These are phyloP conservation scores for Scalopus aquaticus DNA, from an alignment of 2,113 vertebrate species.

Conservation along the genomic window DNA sequence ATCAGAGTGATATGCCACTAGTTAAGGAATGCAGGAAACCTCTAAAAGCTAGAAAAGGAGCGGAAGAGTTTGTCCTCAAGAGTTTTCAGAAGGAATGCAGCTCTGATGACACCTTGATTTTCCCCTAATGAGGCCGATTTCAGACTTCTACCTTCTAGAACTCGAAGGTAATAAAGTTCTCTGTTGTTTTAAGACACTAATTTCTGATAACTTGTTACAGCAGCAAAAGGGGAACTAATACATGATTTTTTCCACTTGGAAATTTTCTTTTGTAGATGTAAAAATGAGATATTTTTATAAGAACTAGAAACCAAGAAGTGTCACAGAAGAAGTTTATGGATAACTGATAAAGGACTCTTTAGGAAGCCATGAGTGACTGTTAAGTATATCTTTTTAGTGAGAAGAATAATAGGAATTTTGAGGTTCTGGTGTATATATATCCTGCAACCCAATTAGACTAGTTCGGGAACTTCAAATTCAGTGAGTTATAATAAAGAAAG, in stretches of 20 bases:
- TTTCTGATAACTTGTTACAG: background rate
- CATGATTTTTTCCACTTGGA: background rate
- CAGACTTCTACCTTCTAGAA: background rate
- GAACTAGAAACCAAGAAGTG: background rate
- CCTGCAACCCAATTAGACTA: background rate
- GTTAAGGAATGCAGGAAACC: background rate
- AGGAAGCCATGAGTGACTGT: background rate
- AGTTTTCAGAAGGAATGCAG: background rate
- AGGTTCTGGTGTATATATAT: background rate
- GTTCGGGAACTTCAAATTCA: background rate
- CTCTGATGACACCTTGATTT: background rate
- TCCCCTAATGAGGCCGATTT: fast-evolving
- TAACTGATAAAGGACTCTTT: background rate
- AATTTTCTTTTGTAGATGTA: background rate
- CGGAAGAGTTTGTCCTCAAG: background rate
- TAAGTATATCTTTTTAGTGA: background rate
- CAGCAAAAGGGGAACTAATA: background rate
- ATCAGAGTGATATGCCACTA: background rate
- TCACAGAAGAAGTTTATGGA: background rate
- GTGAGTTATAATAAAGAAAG: background rate
- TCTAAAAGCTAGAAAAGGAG: background rate
- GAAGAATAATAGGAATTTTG: background rate
- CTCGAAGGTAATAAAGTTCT: background rate
- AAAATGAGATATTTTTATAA: background rate
- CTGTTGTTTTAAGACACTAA: background rate